phyloP scores from a whole-genome alignment of 1,140 invertebrate genomes.

The Atta cephalotes region DNA sequence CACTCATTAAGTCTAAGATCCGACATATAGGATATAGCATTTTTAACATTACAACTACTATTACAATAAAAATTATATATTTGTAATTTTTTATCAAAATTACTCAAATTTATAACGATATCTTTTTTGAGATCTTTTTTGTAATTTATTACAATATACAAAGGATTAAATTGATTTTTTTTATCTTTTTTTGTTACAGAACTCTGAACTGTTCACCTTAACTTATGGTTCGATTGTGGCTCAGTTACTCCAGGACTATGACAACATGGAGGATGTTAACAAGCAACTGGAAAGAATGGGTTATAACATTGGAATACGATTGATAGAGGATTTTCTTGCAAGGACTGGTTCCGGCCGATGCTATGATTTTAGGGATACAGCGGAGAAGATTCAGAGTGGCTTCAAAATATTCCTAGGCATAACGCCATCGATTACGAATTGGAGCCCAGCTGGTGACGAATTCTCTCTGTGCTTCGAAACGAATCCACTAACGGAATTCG shows the following conservation, averaged over 20 bases:
- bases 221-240: slow-evolving; percentile 99
- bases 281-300: slow-evolving; percentile 97
- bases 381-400: slow-evolving; percentile 96
- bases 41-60: background rate
- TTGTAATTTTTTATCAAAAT: background rate
- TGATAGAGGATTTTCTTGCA: slow-evolving; percentile 99
- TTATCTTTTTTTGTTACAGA: slow-evolving; percentile 88
- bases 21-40: too few relatives aligned
- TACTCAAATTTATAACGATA: background rate
- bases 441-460: slow-evolving; percentile 97
- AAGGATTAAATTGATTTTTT: too few relatives aligned
- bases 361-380: slow-evolving; percentile 98
- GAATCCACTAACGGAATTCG: slow-evolving; percentile 99
- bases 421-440: slow-evolving; percentile 96
- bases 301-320: slow-evolving; percentile 98
- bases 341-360: slow-evolving; percentile 96
- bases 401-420: slow-evolving; percentile 97
- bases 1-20: too few relatives aligned
- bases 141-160: too few relatives aligned
- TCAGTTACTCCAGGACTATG: slow-evolving; percentile 98
- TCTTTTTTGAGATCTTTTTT: background rate
- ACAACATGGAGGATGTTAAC: slow-evolving; percentile 98
- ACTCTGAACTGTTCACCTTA: slow-evolving; percentile 98
- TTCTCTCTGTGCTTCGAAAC: slow-evolving; percentile 98
- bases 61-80: background rate